These are phyloP conservation scores for Cyrtorhinus lividipennis DNA, from an alignment of 1,140 invertebrate species.

Conservation along the genomic window DNA sequence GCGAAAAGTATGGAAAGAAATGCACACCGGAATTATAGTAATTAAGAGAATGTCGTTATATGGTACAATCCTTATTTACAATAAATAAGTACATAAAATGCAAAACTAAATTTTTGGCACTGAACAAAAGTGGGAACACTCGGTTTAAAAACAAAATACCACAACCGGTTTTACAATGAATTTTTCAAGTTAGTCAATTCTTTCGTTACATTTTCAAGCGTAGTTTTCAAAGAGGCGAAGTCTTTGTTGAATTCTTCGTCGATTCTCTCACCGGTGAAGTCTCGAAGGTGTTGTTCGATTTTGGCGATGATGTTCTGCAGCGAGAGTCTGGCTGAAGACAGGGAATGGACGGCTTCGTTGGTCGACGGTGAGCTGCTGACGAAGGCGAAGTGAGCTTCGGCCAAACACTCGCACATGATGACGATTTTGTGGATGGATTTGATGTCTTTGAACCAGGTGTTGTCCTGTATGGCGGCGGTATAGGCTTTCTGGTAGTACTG, in stretches of 20 bases:
- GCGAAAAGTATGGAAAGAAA: too few relatives aligned
- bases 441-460: slow-evolving; percentile 42
- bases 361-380: slow-evolving; percentile 11
- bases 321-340: slow-evolving; percentile 24
- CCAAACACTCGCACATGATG: slow-evolving; percentile 33
- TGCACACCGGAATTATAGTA: too few relatives aligned
- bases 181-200: slow-evolving; percentile 10
- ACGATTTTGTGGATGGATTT: slow-evolving; percentile 34
- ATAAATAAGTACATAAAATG: too few relatives aligned
- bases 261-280: slow-evolving; percentile 5
- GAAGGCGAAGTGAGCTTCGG: slow-evolving; percentile 26
- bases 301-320: slow-evolving; percentile 22
- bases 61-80: too few relatives aligned
- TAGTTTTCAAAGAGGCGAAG: slow-evolving; percentile 11
- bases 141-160: neutral
- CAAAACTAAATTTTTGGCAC: neutral
- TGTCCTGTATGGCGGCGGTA: slow-evolving; percentile 30
- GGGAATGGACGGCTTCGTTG: slow-evolving; percentile 19
- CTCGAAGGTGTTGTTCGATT: slow-evolving; percentile 15
- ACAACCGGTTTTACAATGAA: neutral
- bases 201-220: slow-evolving; percentile 13
- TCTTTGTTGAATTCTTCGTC: slow-evolving; percentile 12
- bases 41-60: too few relatives aligned
- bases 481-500: slow-evolving; percentile 40
- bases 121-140: too few relatives aligned